Evolutionary conservation across 2,888 invertebrate genomes (phyloP).

Genomic region (Tenodera sinensis): DNA sequence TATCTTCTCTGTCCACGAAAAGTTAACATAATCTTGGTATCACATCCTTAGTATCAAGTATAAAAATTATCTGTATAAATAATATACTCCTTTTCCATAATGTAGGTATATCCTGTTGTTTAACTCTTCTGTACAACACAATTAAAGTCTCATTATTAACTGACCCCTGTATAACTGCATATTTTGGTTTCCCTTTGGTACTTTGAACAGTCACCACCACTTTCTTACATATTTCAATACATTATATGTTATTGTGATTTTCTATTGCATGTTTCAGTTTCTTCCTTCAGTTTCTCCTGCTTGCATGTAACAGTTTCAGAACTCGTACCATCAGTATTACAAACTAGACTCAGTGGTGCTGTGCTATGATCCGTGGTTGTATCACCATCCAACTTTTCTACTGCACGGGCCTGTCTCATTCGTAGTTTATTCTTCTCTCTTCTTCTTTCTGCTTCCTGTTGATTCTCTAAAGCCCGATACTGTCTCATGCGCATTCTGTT

Average conservation of each 20-base stretch:
- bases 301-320: not conserved
- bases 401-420: not conserved
- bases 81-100: not conserved
- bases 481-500: not conserved
- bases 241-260: not conserved
- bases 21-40: not conserved
- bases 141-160: not conserved
- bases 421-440: not conserved
- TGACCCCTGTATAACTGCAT: not conserved
- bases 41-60: not conserved
- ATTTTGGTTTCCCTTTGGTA: not conserved
- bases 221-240: not conserved
- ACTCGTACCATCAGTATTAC: not conserved
- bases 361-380: not conserved
- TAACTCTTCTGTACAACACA: no score
- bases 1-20: not conserved
- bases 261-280: not conserved
- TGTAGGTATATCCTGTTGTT: no score
- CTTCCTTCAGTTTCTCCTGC: not conserved
- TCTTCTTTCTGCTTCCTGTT: not conserved
- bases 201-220: not conserved
- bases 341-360: not conserved
- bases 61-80: not conserved
- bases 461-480: not conserved
- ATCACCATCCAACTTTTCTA: not conserved